Evolutionary conservation across 2,888 invertebrate species (phyloP), one percentile per base, ranked within the genome.

Genomic region (Homarus gammarus): DNA sequence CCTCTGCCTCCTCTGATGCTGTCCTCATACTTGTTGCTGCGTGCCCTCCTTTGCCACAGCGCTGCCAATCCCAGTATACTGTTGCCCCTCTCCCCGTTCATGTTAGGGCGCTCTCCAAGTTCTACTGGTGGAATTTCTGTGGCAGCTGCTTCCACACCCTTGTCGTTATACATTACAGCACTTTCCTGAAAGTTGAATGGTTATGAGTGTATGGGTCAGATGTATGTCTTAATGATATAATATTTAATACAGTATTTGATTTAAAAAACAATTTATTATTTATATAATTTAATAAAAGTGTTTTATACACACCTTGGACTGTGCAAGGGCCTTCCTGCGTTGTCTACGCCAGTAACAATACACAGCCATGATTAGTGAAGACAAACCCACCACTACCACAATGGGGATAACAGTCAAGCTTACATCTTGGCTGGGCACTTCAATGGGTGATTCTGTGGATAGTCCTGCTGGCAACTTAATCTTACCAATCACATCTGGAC

Each of bases 131-230:
- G 27, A 27, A 61, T 84, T 73, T 82, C 81, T 15, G 86, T 68
- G 22, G 82, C 68, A n/a, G 77, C 73, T 12, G 81, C 90, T 64
- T 84, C 87, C 72, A 64, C 84, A 40, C 79, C 84, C 70, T 90
- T 90, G 40, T 90, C 90, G n/a, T 51, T 79, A 79, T 87, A 90
- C n/a, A 84, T 44, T 3, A 87, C 90, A 0, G 73, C 77, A 68
- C 86, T 87, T 36, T 87, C 87, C 90, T 90, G 64, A 44, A 1
- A n/a, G 68, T 18, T 27, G n/a, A 18, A 38, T 51, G 40, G 33
- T 6, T 70, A 27, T n/a, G 36, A n/a, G 38, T 84, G 22, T n/a
- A 51, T n/a, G 18, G 15, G 44, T 84, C 31, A 49, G 22, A 27
- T 44, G 38, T 10, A 15, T 51, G 38, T 82, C 31, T 5, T 15